phyloP scores from a whole-genome alignment of 2,888 invertebrate genomes.

The Lasius platythorax region DNA sequence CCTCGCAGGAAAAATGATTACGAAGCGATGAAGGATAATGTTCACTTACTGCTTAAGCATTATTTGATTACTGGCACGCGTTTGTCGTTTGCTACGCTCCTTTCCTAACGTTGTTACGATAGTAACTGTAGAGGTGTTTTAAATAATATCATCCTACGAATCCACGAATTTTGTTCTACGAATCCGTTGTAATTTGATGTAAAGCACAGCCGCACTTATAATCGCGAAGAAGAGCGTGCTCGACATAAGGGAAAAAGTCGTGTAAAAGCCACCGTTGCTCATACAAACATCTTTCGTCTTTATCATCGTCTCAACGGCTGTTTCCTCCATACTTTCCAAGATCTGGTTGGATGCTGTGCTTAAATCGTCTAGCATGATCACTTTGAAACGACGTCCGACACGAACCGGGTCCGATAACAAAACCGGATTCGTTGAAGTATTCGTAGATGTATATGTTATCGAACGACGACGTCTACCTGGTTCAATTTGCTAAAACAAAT shows the following conservation, averaged over 20 bases:
- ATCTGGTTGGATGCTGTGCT: conserved; percentile 80
- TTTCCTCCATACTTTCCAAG: conserved; percentile 77
- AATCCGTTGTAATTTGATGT: conserved; percentile 86
- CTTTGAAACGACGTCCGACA: conserved; percentile 89
- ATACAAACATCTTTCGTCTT: conserved; percentile 87
- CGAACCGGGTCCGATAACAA: conserved; percentile 88
- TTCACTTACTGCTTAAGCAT: conserved; percentile 29
- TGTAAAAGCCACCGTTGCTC: conserved; percentile 89
- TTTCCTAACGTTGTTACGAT: conserved; percentile 1
- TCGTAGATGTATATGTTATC: conserved; percentile 70
- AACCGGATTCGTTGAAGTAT: conserved; percentile 84
- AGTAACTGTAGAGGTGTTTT: neutral
- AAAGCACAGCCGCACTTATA: conserved; percentile 87
- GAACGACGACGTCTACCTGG: conserved; percentile 86
- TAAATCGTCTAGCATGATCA: conserved; percentile 91
- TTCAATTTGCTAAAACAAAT: conserved; percentile 85
- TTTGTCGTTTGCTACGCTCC: conserved; percentile 14
- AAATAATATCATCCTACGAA: conserved; percentile 60
- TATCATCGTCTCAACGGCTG: conserved; percentile 67
- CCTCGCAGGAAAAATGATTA: neutral
- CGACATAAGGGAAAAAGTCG: conserved; percentile 88
- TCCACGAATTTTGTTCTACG: conserved; percentile 71
- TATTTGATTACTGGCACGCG: conserved; percentile 56
- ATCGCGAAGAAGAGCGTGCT: conserved; percentile 88
- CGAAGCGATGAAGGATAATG: conserved; percentile 28